A percentile compares a stretch with the other conserved stretches of the same genome.
phyloP scores from a whole-genome alignment of 2,888 invertebrate genomes.

The Hypena proboscidalis region DNA sequence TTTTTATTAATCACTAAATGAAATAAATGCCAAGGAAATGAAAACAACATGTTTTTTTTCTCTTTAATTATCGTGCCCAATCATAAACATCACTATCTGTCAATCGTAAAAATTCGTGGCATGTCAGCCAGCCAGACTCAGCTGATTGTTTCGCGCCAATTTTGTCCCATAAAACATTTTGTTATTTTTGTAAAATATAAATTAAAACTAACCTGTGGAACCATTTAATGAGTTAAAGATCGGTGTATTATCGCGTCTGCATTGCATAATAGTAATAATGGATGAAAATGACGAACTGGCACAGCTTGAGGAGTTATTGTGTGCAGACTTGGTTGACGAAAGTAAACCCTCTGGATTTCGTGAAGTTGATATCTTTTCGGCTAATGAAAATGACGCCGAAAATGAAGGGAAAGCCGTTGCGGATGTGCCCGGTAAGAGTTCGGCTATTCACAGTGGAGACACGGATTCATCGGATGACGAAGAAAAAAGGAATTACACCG shows the following conservation, averaged over 20 bases:
- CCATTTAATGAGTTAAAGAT: too few species aligned
- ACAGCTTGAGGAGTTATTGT: conserved; percentile 74
- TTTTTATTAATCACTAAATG: too few species aligned
- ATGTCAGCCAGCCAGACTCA: conserved; percentile 5
- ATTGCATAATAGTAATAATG: too few species aligned
- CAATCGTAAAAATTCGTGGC: conserved; percentile 4
- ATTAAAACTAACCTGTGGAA: background rate
- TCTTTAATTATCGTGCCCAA: too few species aligned
- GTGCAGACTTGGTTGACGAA: conserved; percentile 61
- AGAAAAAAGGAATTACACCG: conserved; percentile 89
- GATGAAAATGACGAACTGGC: conserved; percentile 71
- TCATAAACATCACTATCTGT: too few species aligned
- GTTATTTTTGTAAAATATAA: background rate
- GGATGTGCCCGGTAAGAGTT: conserved; percentile 38
- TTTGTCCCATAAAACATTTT: too few species aligned
- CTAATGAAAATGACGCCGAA: conserved; percentile 31
- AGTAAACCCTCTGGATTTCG: conserved; percentile 35
- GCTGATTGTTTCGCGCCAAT: conserved; percentile 7
- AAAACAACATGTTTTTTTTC: too few species aligned
- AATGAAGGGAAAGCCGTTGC: conserved; percentile 22
- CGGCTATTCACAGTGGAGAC: conserved; percentile 84
- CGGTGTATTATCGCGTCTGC: too few species aligned
- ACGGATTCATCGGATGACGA: conserved; percentile 94
- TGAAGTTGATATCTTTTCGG: conserved; percentile 72
- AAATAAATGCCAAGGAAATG: too few species aligned